Base-by-base conservation (phyloP, 2,888 invertebrate genomes). In the Monopis laevigella region DNA sequence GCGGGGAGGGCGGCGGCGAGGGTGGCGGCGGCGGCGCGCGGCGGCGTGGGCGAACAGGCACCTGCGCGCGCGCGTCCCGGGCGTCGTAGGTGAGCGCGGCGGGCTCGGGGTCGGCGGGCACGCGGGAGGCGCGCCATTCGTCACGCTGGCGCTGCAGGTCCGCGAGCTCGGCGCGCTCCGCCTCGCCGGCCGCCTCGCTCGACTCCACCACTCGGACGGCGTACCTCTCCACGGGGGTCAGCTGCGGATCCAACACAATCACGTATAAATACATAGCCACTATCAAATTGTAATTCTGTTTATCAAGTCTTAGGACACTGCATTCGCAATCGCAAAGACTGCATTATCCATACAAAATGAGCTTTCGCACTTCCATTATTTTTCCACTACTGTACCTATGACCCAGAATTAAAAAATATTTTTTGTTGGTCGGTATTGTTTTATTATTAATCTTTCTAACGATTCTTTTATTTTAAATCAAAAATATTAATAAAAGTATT, bases 221-320 rank as follows among this genome's bases (percentile, higher is more conserved):
- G 74, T 97, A 98, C 41, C 91, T 87, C 75, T 99, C 98, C 46
- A 99, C 89, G 1, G 96, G 94, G 24, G 91, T 90, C 47, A 98
- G 74, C 97, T 98, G 80, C 32, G 42, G 16, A 51, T n/a, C n/a
- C n/a, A n/a, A n/a, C 24, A 35, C 65, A 59, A 48, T n/a, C n/a
- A n/a, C n/a, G n/a, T n/a, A n/a, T n/a, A n/a, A n/a, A n/a, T n/a
- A n/a, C n/a, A n/a, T n/a, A n/a, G n/a, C n/a, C n/a, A n/a, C n/a
- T n/a, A n/a, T n/a, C n/a, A n/a, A n/a, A n/a, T n/a, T n/a, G n/a
- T n/a, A n/a, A n/a, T n/a, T n/a, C n/a, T n/a, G n/a, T n/a, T n/a
- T n/a, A n/a, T n/a, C n/a, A n/a, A n/a, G n/a, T n/a, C n/a, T n/a
- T n/a, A n/a, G n/a, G n/a, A n/a, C n/a, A n/a, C n/a, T n/a, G n/a